phyloP scores from a whole-genome alignment of 2,113 vertebrate species.

The Misgurnus mizolepis region DNA sequence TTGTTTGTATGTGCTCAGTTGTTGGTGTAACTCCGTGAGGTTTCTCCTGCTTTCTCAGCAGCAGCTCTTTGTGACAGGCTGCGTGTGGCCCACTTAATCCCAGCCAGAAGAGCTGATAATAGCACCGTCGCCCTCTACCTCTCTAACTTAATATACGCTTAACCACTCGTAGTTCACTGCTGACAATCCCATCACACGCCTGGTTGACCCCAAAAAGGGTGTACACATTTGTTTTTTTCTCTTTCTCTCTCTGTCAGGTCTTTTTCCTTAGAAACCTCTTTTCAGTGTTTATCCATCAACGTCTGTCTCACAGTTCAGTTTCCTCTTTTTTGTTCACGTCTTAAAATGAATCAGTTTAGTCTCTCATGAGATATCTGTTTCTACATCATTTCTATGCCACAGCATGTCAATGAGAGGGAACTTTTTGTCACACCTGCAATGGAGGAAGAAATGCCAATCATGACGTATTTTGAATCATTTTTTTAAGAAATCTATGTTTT shows the following conservation, averaged over 20 bases:
- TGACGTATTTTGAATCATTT: too few species aligned
- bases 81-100: conserved; percentile 77
- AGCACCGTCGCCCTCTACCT: conserved; percentile 63
- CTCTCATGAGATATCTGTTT: too few species aligned
- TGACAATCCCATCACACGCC: conserved; percentile 85
- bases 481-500: too few species aligned
- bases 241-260: conserved; percentile 14
- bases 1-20: conserved; percentile 27
- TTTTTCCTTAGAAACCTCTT: neutral
- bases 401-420: too few species aligned
- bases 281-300: conserved; percentile 11
- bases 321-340: conserved; percentile 22
- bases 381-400: too few species aligned
- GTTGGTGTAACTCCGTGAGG: conserved; percentile 29
- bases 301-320: conserved; percentile 11
- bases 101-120: conserved; percentile 55
- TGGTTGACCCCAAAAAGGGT: conserved; percentile 84
- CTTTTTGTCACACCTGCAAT: too few species aligned
- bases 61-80: conserved; percentile 53
- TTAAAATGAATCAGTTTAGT: neutral
- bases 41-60: conserved; percentile 34
- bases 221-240: conserved; percentile 61
- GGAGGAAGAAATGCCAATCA: too few species aligned
- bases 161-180: conserved; percentile 67
- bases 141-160: conserved; percentile 75